Percentiles rank a stretch among this genome's conserved stretches.
phyloP scores from a whole-genome alignment of 2,797 vertebrate species.

The Acipenser ruthenus region DNA sequence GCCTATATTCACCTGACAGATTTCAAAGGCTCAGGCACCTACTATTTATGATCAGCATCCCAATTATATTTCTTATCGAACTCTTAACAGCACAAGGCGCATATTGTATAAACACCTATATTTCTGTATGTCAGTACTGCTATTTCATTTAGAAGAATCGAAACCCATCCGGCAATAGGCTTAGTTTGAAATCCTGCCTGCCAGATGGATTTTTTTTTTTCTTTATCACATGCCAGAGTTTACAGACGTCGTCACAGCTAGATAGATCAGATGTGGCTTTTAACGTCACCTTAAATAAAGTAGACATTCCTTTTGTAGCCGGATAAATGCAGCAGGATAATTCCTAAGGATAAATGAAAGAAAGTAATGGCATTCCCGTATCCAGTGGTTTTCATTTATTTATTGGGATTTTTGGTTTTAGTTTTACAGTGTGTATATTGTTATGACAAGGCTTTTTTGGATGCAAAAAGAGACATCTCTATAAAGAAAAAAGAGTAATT shows the following conservation, averaged over 20 bases:
- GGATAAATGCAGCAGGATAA: neutral
- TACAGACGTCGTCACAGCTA: too few species aligned
- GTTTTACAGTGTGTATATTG: neutral
- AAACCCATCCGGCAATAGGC: neutral
- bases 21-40: neutral
- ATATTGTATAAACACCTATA: neutral
- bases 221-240: too few species aligned
- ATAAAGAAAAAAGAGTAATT: neutral
- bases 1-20: neutral
- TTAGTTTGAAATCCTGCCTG: constrained; percentile 20
- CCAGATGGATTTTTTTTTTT: constrained; percentile 25
- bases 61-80: neutral
- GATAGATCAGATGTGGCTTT: neutral
- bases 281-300: constrained; percentile 1
- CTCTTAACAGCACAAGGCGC: neutral
- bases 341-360: constrained; percentile 3
- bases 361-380: neutral
- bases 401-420: neutral
- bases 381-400: neutral
- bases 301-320: neutral
- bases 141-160: constrained; percentile 30
- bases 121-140: constrained; percentile 26
- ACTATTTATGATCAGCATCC: neutral
- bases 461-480: too few species aligned
- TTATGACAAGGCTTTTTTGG: too few species aligned